These are phyloP conservation scores for Vidua chalybeata DNA, from an alignment of 2,113 vertebrate species.

Conservation along the genomic window DNA sequence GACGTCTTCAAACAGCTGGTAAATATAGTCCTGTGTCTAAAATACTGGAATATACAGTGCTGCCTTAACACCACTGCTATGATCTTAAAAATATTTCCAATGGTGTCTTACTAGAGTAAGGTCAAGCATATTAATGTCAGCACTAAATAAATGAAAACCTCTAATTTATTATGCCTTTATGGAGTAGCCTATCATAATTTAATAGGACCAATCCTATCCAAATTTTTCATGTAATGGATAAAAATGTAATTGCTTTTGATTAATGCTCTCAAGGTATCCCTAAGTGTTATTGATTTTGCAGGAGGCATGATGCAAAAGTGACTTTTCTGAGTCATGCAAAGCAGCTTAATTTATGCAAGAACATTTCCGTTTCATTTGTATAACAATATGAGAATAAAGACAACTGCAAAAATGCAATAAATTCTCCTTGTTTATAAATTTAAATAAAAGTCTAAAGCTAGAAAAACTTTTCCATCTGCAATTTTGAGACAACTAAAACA, in stretches of 20 bases:
- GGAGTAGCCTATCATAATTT: conserved; percentile 42
- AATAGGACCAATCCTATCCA: neutral
- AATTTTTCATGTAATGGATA: conserved; percentile 50
- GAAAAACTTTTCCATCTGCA: neutral
- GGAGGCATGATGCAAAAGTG: conserved; percentile 5
- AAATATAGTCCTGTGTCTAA: neutral
- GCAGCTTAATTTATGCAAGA: conserved; percentile 36
- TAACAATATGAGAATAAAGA: conserved; percentile 8
- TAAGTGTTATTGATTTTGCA: conserved; percentile 61
- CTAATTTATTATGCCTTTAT: conserved; percentile 49
- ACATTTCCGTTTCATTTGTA: neutral
- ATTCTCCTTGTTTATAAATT: neutral
- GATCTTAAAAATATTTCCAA: neutral
- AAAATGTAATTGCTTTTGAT: conserved; percentile 62
- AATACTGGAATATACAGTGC: neutral
- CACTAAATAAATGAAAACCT: conserved; percentile 53
- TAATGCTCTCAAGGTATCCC: conserved; percentile 37
- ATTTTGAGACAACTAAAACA: neutral
- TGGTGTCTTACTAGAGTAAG: neutral
- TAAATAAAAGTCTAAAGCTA: neutral
- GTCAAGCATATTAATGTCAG: conserved; percentile 46
- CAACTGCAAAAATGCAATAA: neutral
- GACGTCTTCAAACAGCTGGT: neutral
- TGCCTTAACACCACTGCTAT: conserved; percentile 17
- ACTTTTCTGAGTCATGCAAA: conserved; percentile 27